phyloP scores from a whole-genome alignment of 1,140 invertebrate species.

The Matsumurasca onukii region DNA sequence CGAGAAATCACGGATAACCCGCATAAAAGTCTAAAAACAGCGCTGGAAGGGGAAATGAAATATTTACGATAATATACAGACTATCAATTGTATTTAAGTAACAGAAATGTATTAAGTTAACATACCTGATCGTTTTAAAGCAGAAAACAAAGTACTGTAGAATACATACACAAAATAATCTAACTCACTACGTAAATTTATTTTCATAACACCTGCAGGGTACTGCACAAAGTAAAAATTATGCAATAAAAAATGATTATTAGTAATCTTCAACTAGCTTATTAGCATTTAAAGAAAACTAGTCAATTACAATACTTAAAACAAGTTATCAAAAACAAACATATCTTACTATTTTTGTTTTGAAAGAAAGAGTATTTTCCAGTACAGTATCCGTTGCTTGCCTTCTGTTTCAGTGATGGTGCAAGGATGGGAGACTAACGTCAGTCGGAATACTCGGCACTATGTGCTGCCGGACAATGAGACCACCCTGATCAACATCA shows the following conservation, averaged over 20 bases:
- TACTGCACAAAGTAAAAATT: neutral
- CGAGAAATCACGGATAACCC: too few species aligned
- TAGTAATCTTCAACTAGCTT: neutral
- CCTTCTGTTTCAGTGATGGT: slow-evolving; percentile 42
- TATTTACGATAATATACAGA: too few species aligned
- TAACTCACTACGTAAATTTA: too few species aligned
- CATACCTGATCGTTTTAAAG: too few species aligned
- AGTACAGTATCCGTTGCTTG: neutral
- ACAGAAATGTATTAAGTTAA: too few species aligned
- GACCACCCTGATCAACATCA: slow-evolving; percentile 63
- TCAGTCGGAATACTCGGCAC: slow-evolving; percentile 64
- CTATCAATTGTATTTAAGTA: too few species aligned
- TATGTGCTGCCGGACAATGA: slow-evolving; percentile 70
- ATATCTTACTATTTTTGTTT: neutral
- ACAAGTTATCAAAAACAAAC: neutral
- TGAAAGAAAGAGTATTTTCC: neutral
- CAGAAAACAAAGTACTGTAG: too few species aligned
- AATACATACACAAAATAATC: too few species aligned
- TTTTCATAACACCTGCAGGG: too few species aligned
- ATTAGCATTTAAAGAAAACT: neutral
- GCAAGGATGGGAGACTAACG: slow-evolving; percentile 68
- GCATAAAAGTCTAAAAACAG: too few species aligned
- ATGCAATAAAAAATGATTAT: neutral
- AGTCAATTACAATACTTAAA: neutral
- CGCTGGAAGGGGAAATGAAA: too few species aligned